These are phyloP conservation scores for Ciconia stormi DNA, from an alignment of 2,113 vertebrate genomes.

Conservation along the genomic window DNA sequence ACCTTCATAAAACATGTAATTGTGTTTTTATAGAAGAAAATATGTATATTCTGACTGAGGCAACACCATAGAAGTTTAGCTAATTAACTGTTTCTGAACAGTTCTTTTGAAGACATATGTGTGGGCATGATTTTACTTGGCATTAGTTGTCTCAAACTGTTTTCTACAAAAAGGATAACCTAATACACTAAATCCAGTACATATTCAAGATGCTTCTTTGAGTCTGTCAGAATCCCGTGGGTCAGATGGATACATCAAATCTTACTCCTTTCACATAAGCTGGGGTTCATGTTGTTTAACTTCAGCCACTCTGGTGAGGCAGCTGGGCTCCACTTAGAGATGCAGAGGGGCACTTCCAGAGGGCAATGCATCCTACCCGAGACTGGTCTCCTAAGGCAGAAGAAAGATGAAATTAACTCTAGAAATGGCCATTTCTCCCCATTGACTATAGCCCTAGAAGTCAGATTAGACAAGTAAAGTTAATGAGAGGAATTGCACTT, in stretches of 20 bases:
- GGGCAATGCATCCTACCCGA: rapidly evolving
- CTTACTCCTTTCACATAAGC: neutral
- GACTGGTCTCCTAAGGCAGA: neutral
- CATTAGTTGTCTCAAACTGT: neutral
- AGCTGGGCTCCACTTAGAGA: neutral
- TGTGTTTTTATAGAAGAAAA: constrained; percentile 26
- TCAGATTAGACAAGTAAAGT: neutral
- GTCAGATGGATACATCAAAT: neutral
- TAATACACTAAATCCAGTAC: neutral
- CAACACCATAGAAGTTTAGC: neutral
- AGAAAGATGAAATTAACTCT: neutral
- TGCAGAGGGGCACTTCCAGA: neutral
- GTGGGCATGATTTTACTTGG: neutral
- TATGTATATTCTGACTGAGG: neutral
- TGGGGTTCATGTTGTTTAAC: neutral
- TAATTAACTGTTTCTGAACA: neutral
- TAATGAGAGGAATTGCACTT: neutral
- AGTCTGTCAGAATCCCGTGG: neutral
- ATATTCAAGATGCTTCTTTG: neutral
- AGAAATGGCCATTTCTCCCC: neutral
- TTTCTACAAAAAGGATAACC: neutral
- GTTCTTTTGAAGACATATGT: neutral
- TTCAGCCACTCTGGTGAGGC: neutral
- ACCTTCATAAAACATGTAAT: neutral
- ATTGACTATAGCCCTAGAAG: neutral